These are phyloP conservation scores for Parasteatoda tepidariorum DNA, from an alignment of 1,140 invertebrate genomes.

Conservation along the genomic window DNA sequence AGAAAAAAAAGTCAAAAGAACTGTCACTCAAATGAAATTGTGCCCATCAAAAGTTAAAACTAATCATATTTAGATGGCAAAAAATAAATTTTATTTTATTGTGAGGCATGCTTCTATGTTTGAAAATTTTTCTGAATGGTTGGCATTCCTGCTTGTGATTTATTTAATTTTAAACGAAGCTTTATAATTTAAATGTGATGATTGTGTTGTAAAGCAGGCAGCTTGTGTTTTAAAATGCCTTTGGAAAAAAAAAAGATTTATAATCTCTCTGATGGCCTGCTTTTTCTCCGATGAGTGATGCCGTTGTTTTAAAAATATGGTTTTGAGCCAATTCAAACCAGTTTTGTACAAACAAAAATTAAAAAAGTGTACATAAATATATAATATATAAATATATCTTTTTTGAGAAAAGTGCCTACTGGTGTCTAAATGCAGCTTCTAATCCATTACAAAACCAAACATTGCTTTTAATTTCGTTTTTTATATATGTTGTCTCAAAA, in stretches of 20 bases:
- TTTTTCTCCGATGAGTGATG: background rate
- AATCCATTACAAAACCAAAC: too few relatives aligned
- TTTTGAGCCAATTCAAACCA: background rate
- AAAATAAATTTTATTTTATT: background rate
- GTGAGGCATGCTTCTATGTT: background rate
- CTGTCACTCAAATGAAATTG: constrained; percentile 9
- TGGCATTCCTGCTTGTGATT: background rate
- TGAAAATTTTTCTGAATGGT: background rate
- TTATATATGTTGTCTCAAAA: background rate
- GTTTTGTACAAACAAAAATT: background rate
- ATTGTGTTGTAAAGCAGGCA: constrained; percentile 19
- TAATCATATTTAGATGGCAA: background rate
- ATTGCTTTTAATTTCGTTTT: too few relatives aligned
- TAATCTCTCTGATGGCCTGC: background rate
- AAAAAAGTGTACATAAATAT: background rate
- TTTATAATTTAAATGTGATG: background rate
- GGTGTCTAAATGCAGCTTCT: constrained; percentile 36
- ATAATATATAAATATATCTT: constrained; percentile 5
- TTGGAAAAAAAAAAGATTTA: background rate
- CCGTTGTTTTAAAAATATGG: background rate
- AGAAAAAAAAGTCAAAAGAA: too few relatives aligned
- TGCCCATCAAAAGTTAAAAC: background rate
- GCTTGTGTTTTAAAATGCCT: constrained; percentile 47
- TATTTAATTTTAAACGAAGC: background rate
- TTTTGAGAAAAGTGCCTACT: constrained; percentile 52